Conservation (phyloP, 2,113 vertebrate genomes). For the Halichoerus grypus region DNA sequence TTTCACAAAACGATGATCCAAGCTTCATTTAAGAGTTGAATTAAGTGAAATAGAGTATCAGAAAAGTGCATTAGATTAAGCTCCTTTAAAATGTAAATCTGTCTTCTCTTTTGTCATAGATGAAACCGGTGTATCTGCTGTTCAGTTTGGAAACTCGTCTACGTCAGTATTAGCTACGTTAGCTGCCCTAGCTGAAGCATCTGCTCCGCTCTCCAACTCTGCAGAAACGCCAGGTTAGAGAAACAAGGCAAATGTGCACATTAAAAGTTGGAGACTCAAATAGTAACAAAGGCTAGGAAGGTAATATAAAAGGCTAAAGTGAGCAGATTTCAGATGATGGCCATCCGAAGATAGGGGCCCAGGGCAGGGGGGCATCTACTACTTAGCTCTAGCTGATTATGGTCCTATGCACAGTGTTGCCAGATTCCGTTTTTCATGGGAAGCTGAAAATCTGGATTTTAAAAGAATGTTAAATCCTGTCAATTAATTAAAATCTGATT, state of each 20-base stretch:
- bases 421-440: not conserved
- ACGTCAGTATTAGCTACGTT: slow-evolving; percentile 93
- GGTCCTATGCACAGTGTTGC: not conserved
- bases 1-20: slow-evolving; percentile 13
- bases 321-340: not conserved
- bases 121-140: slow-evolving; percentile 91
- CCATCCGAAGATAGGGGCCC: not conserved
- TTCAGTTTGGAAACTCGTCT: slow-evolving; percentile 93
- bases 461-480: not conserved
- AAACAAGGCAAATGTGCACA: slow-evolving; percentile 21
- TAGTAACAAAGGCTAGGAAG: not conserved
- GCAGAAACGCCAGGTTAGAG: slow-evolving; percentile 92
- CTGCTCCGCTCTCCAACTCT: slow-evolving; percentile 92
- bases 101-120: slow-evolving; percentile 83
- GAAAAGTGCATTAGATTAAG: not conserved
- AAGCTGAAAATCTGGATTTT: slow-evolving; percentile 4
- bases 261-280: not conserved
- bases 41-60: slow-evolving; percentile 47
- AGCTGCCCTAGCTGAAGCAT: slow-evolving; percentile 94
- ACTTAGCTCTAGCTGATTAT: not conserved
- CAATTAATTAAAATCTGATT: slow-evolving; percentile 19
- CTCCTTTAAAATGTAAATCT: slow-evolving; percentile 47
- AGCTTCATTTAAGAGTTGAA: slow-evolving; percentile 53
- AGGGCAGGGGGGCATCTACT: not conserved
- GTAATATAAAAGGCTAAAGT: not conserved